Base-by-base conservation (phyloP, 2,888 invertebrate genomes). In the Aphidius colemani region DNA sequence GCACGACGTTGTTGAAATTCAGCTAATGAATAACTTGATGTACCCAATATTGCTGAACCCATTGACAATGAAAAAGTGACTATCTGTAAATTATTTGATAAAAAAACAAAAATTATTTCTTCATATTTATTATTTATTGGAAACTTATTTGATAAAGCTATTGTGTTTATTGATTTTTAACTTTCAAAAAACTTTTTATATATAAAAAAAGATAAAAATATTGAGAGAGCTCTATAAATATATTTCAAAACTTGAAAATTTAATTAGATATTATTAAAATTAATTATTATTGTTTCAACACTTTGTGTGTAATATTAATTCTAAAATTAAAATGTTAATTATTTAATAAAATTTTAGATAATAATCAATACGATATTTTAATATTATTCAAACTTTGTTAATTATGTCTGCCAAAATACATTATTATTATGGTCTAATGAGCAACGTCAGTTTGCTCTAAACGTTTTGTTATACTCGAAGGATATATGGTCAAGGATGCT, bases 1-100 rank as follows among this genome's bases (percentile, higher is more conserved):
- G 96, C 95, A 64, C 90, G 86, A 55, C 95, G 87, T 77, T 95
- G 95, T 82, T 95, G 94, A 70, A 90, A 90, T 81, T 96, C 95
- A 71, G 90, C 89, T 78, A 92, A 86, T 65, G 89, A 88, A 79
- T 89, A 91, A 50, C 89, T 89, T 64, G 90, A 85, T 45, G 90
- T 81, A 0, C 96, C 96, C 72, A 96, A 85, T 41, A 90, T 79
- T 64, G 91, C 90, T 10, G 93, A 89, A 59, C 91, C 74, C 43
- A 70, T 50, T 43, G 75, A 79, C n/a, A 80, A 68, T 10, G 77
- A 73, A 61, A 76, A 71, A 66, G 79, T 78, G 71, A 80, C 71
- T 68, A 78, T 70, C 79, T 80, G 70, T 1, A 64, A 66, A 7
- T 7, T 9, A 30, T 18, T 51, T 7, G 30, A 30, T 7, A 7